Base-by-base conservation (phyloP, 1,140 invertebrate species). In the Ceratosolen fusciceps region DNA sequence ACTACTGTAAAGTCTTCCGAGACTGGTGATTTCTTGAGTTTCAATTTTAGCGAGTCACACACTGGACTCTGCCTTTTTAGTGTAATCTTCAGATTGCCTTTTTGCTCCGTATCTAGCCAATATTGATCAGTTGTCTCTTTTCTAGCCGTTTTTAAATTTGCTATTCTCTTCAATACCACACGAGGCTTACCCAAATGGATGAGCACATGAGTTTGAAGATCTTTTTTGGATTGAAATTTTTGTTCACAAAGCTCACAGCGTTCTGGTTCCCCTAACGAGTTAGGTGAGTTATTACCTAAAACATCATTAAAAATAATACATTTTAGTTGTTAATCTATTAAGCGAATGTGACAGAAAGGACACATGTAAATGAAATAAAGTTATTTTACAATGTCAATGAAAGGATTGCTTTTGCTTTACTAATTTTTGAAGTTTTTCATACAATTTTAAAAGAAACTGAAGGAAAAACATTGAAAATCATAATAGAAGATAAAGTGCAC, bases 1-100 rank as follows among this genome's bases (percentile, higher is more conserved):
- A 90, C 88, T 56, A 90, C 89, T 0, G 85, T 85, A 70, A 90
- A 90, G 67, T 87, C 85, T 62, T 89, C 83, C 0, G 88, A 87
- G 21, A 86, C 47, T 1, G 87, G 86, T 8, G 88, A 89, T 62
- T 90, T 90, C 73, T 88, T 90, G 1, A 90, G 31, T 1, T 83
- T 90, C 0, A 90, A 82, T 65, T 90, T 90, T 1, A 90, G 62
- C 8, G 87, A 83, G 58, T 90, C 88, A 52, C 79, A 56, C 0
- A 79, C 56, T 1, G 78, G 75, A 9, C 37, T 85, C 26, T 89
- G 87, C 49, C 88, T 90, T 39, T 88, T 90, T 9, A 90, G 70
- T 0, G 86, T 90, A 31, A 90, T 81, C 43, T 89, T 90, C 12
- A 90, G 74, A 1, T 85, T 84, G 7, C 89, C 88, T 49, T 83